A percentile compares a stretch with the other conserved stretches of the same genome.
phyloP scores from a whole-genome alignment of 1,140 invertebrate genomes.

The Eufriesea mexicana region DNA sequence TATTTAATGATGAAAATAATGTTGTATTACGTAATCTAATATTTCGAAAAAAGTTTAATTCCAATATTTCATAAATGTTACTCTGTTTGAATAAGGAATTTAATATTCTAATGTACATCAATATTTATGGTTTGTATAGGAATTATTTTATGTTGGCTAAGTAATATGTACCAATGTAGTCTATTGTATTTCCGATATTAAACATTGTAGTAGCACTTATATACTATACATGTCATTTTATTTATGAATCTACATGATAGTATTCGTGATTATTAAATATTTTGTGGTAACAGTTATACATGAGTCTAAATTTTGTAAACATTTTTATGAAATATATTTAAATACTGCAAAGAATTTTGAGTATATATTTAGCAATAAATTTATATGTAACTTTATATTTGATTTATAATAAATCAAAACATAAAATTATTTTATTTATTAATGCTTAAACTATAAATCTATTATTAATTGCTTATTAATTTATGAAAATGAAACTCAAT shows the following conservation, averaged over 20 bases:
- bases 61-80: conserved; percentile 53
- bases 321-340: conserved; percentile 28
- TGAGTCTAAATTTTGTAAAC: conserved; percentile 44
- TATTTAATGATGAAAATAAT: conserved; percentile 16
- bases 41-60: conserved; percentile 34
- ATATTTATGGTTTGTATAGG: conserved; percentile 59
- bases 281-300: conserved; percentile 52
- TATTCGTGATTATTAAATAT: conserved; percentile 55
- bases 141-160: conserved; percentile 59
- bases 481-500: conserved; percentile 32
- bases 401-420: conserved; percentile 23
- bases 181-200: conserved; percentile 56
- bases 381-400: conserved; percentile 3
- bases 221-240: conserved; percentile 47
- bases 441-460: conserved; percentile 34
- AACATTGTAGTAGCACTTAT: conserved; percentile 57
- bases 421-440: conserved; percentile 13
- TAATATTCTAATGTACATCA: conserved; percentile 60
- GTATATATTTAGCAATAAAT: conserved; percentile 24
- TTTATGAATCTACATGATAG: conserved; percentile 55
- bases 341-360: conserved; percentile 13
- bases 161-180: conserved; percentile 50
- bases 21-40: neutral
- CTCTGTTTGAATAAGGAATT: conserved; percentile 51
- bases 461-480: conserved; percentile 1